These are phyloP conservation scores for Solenopsis invicta DNA, from an alignment of 1,140 invertebrate species.

Conservation along the genomic window DNA sequence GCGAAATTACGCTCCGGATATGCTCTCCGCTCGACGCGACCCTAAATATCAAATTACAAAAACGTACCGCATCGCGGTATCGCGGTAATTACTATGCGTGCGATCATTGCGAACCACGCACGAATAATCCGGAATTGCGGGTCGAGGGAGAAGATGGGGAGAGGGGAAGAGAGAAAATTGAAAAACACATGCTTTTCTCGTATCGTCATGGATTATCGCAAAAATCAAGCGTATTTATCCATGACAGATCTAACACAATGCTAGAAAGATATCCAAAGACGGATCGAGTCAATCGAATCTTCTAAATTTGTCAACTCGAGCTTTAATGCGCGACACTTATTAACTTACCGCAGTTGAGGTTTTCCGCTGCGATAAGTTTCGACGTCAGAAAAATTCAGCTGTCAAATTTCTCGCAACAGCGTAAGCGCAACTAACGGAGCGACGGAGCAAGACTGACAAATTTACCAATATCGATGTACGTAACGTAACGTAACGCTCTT, in stretches of 20 bases:
- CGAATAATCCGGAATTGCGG: slow-evolving; percentile 56
- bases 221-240: neutral
- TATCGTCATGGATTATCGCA: neutral
- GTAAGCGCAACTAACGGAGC: neutral
- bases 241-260: neutral
- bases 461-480: neutral
- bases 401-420: neutral
- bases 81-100: slow-evolving; percentile 58
- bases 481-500: neutral
- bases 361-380: neutral
- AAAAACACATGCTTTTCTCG: neutral
- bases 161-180: neutral
- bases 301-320: neutral
- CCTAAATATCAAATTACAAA: slow-evolving; percentile 65
- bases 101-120: slow-evolving; percentile 32
- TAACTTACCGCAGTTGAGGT: neutral
- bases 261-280: neutral
- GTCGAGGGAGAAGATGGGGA: no score
- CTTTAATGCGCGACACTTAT: neutral
- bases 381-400: neutral
- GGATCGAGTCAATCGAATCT: no score
- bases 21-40: neutral
- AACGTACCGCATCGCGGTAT: slow-evolving; percentile 32
- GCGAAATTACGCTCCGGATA: slow-evolving; percentile 42
- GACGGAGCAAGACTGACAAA: neutral